These are phyloP conservation scores for Epinephelus lanceolatus DNA, from an alignment of 2,113 vertebrate genomes.

Conservation along the genomic window DNA sequence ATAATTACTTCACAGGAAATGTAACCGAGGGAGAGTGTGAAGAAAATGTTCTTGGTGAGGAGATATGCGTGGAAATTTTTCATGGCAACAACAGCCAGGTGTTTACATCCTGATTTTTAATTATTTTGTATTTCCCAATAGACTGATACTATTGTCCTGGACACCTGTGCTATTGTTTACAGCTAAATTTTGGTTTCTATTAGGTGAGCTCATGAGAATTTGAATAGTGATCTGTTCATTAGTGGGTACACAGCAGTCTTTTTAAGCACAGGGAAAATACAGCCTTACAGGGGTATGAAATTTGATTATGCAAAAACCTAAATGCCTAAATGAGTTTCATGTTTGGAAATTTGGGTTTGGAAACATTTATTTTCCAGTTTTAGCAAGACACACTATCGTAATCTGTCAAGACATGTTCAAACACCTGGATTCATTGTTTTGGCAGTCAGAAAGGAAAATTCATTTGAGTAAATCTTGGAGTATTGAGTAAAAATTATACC, in stretches of 20 bases:
- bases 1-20: constrained; percentile 47
- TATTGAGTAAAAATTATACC: not conserved
- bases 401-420: not conserved
- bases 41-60: constrained; percentile 27
- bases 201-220: not conserved
- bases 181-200: not conserved
- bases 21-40: constrained; percentile 15
- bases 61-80: not conserved
- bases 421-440: not conserved
- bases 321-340: not conserved
- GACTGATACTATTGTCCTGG: constrained; percentile 5
- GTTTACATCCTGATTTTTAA: constrained; percentile 12
- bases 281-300: not conserved
- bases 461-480: not conserved
- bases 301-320: constrained; percentile 8
- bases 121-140: not conserved
- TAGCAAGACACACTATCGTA: not conserved
- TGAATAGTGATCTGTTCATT: constrained; percentile 1
- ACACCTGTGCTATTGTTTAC: constrained; percentile 15
- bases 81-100: constrained; percentile 1
- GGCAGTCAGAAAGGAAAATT: not conserved
- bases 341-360: not conserved
- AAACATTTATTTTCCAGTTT: not conserved
- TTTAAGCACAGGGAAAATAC: not conserved
- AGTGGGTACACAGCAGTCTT: not conserved